A percentile compares a stretch with the other conserved stretches of the same genome.
Evolutionary conservation across 2,113 vertebrate genomes (phyloP).

Genomic region (Barnardius zonarius): DNA sequence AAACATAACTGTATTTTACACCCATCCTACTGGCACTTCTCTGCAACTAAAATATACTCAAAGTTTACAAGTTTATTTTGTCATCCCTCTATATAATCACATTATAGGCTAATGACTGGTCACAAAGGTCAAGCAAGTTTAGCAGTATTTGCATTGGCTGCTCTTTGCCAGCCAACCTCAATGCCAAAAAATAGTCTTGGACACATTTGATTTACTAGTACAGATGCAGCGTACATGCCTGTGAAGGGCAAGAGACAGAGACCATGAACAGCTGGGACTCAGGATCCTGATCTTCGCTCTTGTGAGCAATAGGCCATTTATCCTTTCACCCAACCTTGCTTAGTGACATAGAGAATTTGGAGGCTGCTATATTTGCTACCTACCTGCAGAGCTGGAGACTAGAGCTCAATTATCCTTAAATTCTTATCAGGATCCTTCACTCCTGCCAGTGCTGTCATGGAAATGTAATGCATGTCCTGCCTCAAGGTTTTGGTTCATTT

Average conservation of each 20-base stretch:
- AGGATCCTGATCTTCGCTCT: neutral
- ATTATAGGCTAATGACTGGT: neutral
- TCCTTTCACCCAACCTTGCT: neutral
- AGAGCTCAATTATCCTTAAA: slow-evolving; percentile 35
- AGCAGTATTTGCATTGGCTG: neutral
- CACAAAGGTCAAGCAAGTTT: neutral
- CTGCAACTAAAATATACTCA: neutral
- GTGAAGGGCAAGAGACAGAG: neutral
- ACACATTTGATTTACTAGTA: neutral
- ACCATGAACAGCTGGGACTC: neutral
- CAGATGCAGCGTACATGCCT: neutral
- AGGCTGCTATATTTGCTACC: slow-evolving; percentile 11
- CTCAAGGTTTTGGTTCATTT: slow-evolving; percentile 57
- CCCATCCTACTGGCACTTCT: neutral
- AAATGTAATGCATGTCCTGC: slow-evolving; percentile 36
- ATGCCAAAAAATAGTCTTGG: neutral
- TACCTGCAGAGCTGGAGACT: neutral
- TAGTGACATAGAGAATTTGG: neutral
- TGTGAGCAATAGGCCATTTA: neutral
- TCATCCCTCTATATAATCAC: neutral
- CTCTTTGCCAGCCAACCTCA: neutral
- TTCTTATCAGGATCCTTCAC: slow-evolving; percentile 26
- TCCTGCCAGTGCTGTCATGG: slow-evolving; percentile 19
- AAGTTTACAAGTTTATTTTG: neutral
- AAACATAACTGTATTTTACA: neutral